These are phyloP conservation scores for Amiota minor DNA, from an alignment of 2,888 invertebrate genomes.

Conservation along the genomic window DNA sequence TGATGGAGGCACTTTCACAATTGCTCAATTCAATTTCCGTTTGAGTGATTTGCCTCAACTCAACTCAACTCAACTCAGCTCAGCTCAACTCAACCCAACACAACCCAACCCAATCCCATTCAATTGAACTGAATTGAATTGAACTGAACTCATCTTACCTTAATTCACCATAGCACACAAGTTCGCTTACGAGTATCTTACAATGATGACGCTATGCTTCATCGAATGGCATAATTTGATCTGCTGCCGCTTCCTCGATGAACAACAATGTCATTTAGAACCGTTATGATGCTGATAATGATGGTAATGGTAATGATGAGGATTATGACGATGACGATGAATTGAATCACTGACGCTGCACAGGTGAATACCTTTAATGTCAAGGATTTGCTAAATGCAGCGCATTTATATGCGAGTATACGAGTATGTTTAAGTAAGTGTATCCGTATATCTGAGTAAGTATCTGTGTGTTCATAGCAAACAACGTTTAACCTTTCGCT, in stretches of 20 bases:
- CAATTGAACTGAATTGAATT: no score
- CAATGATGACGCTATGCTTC: no score
- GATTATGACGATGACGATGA: neutral
- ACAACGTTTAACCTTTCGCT: neutral
- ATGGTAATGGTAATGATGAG: constrained; percentile 10
- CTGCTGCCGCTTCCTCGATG: neutral
- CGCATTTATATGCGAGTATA: neutral
- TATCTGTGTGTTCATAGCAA: neutral
- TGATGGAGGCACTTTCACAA: constrained; percentile 51
- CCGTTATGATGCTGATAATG: constrained; percentile 46
- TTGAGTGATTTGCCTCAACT: constrained; percentile 54
- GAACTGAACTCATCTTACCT: no score
- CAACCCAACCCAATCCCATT: no score
- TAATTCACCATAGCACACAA: no score
- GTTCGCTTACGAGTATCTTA: no score
- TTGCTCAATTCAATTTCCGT: constrained; percentile 70
- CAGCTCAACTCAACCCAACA: no score
- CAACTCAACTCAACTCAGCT: no score
- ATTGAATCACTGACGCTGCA: constrained; percentile 30
- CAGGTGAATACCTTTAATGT: constrained; percentile 66
- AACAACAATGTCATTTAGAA: neutral
- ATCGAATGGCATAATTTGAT: neutral
- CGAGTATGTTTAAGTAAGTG: neutral
- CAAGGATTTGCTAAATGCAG: constrained; percentile 51
- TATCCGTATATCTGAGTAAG: constrained; percentile 7